Base-by-base conservation (phyloP, 2,113 vertebrate genomes). In the Mesoclemmys tuberculata region DNA sequence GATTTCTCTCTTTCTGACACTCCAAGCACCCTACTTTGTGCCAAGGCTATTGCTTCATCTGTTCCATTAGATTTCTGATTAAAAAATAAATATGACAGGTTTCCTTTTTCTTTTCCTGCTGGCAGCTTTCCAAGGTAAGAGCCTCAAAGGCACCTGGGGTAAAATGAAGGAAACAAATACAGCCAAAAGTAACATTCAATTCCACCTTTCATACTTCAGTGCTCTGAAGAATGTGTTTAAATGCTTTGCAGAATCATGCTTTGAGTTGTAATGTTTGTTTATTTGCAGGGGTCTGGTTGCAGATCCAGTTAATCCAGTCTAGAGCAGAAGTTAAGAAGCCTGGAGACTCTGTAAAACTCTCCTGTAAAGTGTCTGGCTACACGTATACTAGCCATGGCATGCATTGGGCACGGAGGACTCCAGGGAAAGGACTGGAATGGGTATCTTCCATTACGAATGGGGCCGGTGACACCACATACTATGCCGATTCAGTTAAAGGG, bases 391-490 rank as follows among this genome's bases (percentile, higher is more conserved):
- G 22, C 71, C 26, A 31, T 2, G 38, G 5, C 1, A 85, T 92
- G 38, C 2, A 31, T 74, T 94, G 96, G 96, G 21, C 93, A 19
- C 82, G 85, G 35, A 91, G 90, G 68, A 13, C 85, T 58, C 80
- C 88, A 26, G 91, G 89, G 31, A 90, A 91, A 77, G 86, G 82
- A 48, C 81, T 91, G 41, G 85, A 91, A 31, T 94, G 91, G 89
- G 19, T 90, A 2, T 48, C 46, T 44, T 4, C 5, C 0, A 93
- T 94, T 92, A 95, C 96, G 92, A 95, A 64, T 6, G 31, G 95
- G 96, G 92, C 83, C 93, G 90, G 95, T 97, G 97, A 68, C 29
- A n/a, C 2, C 80, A 75, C 19, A 12, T 8, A 55, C 41, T 89
- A 82, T 18, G n/a, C 13, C 27, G 31, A 4, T 21, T 22, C 21